These are phyloP conservation scores for Watsonalla binaria DNA, from an alignment of 2,888 invertebrate genomes.

Conservation along the genomic window DNA sequence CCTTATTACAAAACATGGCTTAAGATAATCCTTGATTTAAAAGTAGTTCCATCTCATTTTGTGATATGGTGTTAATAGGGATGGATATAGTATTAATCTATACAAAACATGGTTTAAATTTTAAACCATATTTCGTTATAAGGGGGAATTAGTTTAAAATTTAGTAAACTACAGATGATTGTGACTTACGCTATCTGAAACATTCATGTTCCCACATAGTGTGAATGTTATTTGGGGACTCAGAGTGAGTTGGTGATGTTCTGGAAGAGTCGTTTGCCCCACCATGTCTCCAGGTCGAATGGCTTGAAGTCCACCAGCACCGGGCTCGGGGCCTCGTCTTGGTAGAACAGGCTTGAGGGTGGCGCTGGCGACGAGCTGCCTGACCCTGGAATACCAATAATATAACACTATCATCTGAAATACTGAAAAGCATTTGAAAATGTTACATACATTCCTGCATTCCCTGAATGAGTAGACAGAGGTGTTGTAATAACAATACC, in stretches of 20 bases:
- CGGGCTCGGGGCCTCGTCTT: constrained; percentile 84
- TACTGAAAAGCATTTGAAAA: too few species aligned
- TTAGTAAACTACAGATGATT: constrained; percentile 75
- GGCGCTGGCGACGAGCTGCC: constrained; percentile 65
- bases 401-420: background rate
- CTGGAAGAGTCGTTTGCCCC: constrained; percentile 91
- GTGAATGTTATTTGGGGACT: constrained; percentile 22
- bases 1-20: too few species aligned
- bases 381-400: constrained; percentile 47
- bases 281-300: constrained; percentile 94
- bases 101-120: too few species aligned
- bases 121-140: too few species aligned
- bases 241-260: constrained; percentile 89
- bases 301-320: constrained; percentile 89
- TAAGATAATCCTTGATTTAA: too few species aligned
- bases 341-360: constrained; percentile 81
- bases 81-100: too few species aligned
- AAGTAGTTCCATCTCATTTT: too few species aligned
- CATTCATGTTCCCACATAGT: constrained; percentile 37
- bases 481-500: too few species aligned
- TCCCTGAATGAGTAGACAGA: too few species aligned
- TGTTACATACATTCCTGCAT: too few species aligned
- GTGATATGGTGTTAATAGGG: too few species aligned
- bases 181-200: constrained; percentile 68
- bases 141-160: constrained; percentile 32